phyloP scores from a whole-genome alignment of 2,113 vertebrate species.

The Puntigrus tetrazona region DNA sequence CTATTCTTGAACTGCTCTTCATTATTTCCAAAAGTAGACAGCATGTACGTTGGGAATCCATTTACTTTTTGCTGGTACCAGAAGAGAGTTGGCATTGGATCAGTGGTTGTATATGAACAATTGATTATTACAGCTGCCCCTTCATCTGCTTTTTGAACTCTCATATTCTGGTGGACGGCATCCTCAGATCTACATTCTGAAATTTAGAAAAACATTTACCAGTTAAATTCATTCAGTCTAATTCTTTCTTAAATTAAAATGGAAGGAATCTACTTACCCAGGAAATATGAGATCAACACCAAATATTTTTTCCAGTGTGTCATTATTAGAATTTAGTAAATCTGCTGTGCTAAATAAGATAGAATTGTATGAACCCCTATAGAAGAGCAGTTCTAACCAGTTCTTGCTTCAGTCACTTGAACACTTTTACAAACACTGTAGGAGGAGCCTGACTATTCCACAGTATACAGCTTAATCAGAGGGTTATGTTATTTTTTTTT shows the following conservation, averaged over 20 bases:
- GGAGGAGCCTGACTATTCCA: not conserved
- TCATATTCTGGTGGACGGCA: not conserved
- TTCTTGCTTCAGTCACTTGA: not conserved
- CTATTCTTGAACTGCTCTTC: not conserved
- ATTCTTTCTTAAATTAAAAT: not conserved
- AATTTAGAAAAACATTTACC: not conserved
- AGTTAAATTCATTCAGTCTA: not conserved
- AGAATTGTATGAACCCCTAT: not conserved
- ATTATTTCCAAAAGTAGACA: not conserved
- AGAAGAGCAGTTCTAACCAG: not conserved
- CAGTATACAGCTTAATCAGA: not conserved
- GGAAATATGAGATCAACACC: not conserved
- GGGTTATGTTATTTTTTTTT: not conserved
- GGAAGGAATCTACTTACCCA: not conserved
- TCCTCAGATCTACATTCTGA: not conserved
- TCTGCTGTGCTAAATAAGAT: not conserved
- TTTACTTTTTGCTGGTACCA: slow-evolving; percentile 29
- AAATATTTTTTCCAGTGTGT: not conserved
- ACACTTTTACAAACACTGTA: not conserved
- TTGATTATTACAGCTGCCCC: not conserved
- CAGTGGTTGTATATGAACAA: not conserved
- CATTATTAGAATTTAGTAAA: not conserved
- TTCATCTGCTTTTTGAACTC: not conserved
- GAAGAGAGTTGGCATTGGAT: not conserved
- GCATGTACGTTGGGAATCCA: not conserved